These are phyloP conservation scores for Nannoperca obscura DNA, from an alignment of 2,797 vertebrate species.

Conservation along the genomic window DNA sequence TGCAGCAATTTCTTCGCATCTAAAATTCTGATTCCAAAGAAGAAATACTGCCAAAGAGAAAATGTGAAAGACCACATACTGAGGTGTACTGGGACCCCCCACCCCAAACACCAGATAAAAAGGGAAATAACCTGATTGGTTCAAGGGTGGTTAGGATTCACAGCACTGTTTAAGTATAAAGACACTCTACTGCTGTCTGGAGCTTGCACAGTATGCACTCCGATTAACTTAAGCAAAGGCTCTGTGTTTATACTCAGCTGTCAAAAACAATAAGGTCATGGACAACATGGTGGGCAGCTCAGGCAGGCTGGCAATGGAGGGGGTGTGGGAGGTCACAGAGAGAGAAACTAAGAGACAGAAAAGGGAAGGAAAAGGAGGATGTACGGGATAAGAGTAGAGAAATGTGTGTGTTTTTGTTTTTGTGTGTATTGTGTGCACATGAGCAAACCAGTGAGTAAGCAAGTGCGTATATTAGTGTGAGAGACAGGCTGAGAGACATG, in stretches of 20 bases:
- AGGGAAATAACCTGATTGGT: constrained; percentile 18
- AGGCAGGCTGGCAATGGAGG: constrained; percentile 8
- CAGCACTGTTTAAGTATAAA: constrained; percentile 22
- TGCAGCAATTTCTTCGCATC: not conserved
- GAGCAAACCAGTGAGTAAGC: constrained; percentile 56
- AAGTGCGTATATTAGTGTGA: constrained; percentile 43
- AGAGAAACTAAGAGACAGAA: constrained; percentile 15
- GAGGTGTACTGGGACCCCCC: no score
- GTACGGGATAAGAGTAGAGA: constrained; percentile 10
- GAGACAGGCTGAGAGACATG: constrained; percentile 57
- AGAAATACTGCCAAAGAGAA: constrained; percentile 1
- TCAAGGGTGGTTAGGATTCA: constrained; percentile 35
- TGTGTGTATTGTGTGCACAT: constrained; percentile 9
- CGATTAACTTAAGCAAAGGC: constrained; percentile 54
- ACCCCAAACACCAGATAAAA: not conserved
- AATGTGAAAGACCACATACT: not conserved
- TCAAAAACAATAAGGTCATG: constrained; percentile 66
- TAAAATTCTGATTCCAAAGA: not conserved
- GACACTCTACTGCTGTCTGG: constrained; percentile 35
- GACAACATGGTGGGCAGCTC: constrained; percentile 49
- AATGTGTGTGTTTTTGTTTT: not conserved
- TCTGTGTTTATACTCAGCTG: constrained; percentile 58
- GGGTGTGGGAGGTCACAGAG: constrained; percentile 38
- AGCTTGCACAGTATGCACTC: constrained; percentile 32
- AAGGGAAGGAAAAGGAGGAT: constrained; percentile 15